Base-by-base conservation (phyloP, 2,113 vertebrate genomes). In the Setophaga kirtlandii region DNA sequence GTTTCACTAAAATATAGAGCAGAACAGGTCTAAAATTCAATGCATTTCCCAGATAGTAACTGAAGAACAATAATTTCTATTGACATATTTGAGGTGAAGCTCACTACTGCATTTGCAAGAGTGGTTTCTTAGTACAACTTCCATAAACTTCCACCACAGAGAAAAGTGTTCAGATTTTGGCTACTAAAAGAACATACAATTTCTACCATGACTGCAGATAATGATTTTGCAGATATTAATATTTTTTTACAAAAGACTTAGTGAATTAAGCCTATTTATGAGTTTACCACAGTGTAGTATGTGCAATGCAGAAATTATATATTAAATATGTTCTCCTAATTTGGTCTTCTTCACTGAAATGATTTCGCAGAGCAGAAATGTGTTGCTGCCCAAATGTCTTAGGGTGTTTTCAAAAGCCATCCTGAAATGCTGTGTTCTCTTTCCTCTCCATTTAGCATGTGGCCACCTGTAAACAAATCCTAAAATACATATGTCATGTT, bases 321-420 rank as follows among this genome's bases (percentile, higher is more conserved):
- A 15, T 64, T 56, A 65, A 74, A 44, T 44, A 44, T 0, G 0
- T 55, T 62, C 46, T 58, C 27, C 20, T 28, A 0, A 37, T 65
- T 68, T 7, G 12, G 4, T 73, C 7, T 81, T 84, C 47, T 69
- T 89, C 58, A 9, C 35, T 86, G 39, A 83, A 76, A 33, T 16
- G 6, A 4, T 79, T 88, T 80, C 50, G 6, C 19, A 62, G 19
- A 63, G 12, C 42, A 73, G 41, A 58, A 56, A 12, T 49, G 0
- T 62, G 3, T 53, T 52, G 19, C 5, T 93, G 21, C 8, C 46
- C 37, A 37, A 50, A 69, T n/a, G 4, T 47, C 24, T 46, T 37
- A 19, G 4, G 14, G 17, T 53, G 35, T 69, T 94, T 86, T n/a
- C 37, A 53, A 59, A 63, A 52, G 6, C 27, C 22, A 35, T 74